Evolutionary conservation across 2,888 invertebrate genomes (phyloP).

Genomic region (Amblyteles armatorius): DNA sequence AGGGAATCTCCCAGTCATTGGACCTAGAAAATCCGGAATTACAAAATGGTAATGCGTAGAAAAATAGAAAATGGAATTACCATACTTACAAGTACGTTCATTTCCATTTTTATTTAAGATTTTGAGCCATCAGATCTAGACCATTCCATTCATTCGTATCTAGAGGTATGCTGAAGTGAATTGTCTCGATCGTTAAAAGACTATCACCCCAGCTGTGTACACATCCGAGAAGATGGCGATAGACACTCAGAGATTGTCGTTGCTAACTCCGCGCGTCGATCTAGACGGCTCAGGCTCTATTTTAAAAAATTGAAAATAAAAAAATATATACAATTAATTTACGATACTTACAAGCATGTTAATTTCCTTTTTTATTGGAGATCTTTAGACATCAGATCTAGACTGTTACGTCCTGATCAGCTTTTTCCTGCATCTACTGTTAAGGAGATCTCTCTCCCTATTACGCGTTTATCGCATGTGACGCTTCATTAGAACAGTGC

Average conservation of each 20-base stretch:
- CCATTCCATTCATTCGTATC: not conserved
- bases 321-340: no score
- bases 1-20: not conserved
- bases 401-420: no score
- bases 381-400: no score
- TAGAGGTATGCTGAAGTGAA: not conserved
- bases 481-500: no score
- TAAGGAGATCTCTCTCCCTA: no score
- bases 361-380: no score
- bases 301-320: no score
- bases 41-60: not conserved
- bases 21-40: not conserved
- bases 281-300: not conserved
- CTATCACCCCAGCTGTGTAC: not conserved
- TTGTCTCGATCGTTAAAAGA: not conserved
- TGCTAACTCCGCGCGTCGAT: conserved; percentile 40
- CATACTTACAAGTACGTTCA: not conserved
- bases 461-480: no score
- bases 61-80: not conserved
- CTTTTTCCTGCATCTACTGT: no score
- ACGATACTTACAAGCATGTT: no score
- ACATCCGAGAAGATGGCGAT: not conserved
- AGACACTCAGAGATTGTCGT: conserved; percentile 37
- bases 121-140: not conserved
- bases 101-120: not conserved